These are phyloP conservation scores for Globodera rostochiensis DNA, from an alignment of 1,140 invertebrate genomes.

Conservation along the genomic window DNA sequence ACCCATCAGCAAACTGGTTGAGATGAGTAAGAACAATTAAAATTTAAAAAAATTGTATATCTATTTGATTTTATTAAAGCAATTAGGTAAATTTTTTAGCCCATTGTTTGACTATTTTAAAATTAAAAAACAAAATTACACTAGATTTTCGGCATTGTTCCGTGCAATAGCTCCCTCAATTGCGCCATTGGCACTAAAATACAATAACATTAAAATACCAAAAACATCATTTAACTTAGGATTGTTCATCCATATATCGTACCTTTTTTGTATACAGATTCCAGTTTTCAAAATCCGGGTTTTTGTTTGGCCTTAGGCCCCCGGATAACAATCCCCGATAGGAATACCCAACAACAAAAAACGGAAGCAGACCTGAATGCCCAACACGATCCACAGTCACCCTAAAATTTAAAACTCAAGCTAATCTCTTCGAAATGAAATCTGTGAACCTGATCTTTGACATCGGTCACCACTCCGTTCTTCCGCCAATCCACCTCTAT, in stretches of 20 bases:
- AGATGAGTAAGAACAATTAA: too few relatives aligned
- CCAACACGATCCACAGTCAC: constrained; percentile 89
- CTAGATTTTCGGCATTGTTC: constrained; percentile 70
- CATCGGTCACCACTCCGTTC: constrained; percentile 81
- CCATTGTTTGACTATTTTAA: too few relatives aligned
- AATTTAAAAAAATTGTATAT: too few relatives aligned
- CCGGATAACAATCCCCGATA: background rate
- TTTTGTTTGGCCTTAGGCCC: too few relatives aligned
- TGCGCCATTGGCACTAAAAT: constrained; percentile 77
- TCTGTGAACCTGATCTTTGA: constrained; percentile 83
- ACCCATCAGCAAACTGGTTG: too few relatives aligned
- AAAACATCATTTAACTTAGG: background rate
- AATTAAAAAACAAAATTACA: too few relatives aligned
- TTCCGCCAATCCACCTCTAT: constrained; percentile 79
- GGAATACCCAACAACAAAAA: background rate
- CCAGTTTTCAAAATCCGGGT: too few relatives aligned
- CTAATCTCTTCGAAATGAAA: background rate
- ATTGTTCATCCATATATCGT: too few relatives aligned
- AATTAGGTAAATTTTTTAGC: too few relatives aligned
- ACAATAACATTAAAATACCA: background rate
- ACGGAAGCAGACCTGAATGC: constrained; percentile 71
- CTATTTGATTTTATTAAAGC: too few relatives aligned
- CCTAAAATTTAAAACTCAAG: constrained; percentile 46
- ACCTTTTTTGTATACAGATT: too few relatives aligned
- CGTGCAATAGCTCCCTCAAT: constrained; percentile 93